Percentiles rank a stretch among this genome's conserved stretches.
These are phyloP conservation scores for Agapornis roseicollis DNA, from an alignment of 2,113 vertebrate genomes.

Conservation along the genomic window DNA sequence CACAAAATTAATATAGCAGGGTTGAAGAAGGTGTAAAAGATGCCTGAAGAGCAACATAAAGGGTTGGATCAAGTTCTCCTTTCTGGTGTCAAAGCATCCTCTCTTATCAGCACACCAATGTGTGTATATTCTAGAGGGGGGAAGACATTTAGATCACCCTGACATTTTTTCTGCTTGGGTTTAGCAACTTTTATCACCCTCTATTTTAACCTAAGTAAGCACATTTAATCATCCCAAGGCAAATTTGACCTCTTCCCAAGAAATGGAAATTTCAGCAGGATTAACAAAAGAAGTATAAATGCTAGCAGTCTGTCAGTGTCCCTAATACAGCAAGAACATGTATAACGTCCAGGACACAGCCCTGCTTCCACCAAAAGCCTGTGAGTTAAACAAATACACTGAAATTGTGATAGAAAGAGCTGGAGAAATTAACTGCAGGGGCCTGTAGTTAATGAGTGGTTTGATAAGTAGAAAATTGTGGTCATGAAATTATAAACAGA, in stretches of 20 bases:
- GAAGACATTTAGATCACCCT: neutral
- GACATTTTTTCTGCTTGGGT: neutral
- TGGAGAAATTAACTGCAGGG: constrained; percentile 53
- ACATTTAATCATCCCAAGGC: neutral
- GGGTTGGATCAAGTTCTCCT: neutral
- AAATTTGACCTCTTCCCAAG: constrained; percentile 39
- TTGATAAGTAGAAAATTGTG: neutral
- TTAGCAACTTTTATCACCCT: neutral
- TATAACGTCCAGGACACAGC: neutral
- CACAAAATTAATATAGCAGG: neutral
- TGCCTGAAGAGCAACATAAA: neutral
- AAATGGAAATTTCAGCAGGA: neutral
- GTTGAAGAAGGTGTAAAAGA: neutral
- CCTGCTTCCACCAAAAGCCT: constrained; percentile 35
- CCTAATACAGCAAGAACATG: constrained; percentile 17
- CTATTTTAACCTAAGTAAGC: neutral
- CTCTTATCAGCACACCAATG: fast-evolving
- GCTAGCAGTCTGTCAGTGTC: neutral
- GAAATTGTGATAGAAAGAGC: neutral
- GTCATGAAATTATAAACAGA: neutral
- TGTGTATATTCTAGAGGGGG: neutral
- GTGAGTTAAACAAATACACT: constrained; percentile 60
- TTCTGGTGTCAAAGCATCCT: neutral
- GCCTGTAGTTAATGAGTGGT: constrained; percentile 51
- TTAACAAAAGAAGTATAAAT: neutral